These are phyloP conservation scores for Grallaria varia DNA, from an alignment of 2,113 vertebrate genomes.

Conservation along the genomic window DNA sequence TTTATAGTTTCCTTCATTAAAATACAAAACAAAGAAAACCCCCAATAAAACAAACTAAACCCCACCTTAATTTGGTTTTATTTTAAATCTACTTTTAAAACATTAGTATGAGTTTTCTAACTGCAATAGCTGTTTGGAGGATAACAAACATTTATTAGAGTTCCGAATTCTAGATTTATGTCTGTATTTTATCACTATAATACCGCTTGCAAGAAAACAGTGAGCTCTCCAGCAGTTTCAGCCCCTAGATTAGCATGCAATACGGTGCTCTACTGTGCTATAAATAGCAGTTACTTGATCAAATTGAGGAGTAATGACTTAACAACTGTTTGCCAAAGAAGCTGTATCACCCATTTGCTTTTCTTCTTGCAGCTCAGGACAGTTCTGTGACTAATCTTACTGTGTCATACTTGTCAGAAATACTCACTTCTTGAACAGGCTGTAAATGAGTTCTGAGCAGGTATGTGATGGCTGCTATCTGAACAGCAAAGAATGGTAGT, in stretches of 20 bases:
- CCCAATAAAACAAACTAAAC: neutral
- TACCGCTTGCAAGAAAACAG: neutral
- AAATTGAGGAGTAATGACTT: neutral
- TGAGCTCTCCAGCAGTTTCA: neutral
- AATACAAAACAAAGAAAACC: neutral
- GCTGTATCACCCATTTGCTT: neutral
- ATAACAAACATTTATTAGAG: neutral
- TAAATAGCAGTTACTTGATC: neutral
- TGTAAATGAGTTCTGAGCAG: conserved; percentile 84
- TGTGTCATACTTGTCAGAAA: neutral
- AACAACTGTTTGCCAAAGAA: neutral
- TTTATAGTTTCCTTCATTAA: neutral
- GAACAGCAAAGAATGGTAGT: conserved; percentile 91
- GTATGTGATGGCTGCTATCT: conserved; percentile 88
- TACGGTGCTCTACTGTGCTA: rapidly evolving
- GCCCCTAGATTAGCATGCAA: neutral
- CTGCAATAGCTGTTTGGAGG: neutral
- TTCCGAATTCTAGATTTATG: neutral
- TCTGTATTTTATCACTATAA: neutral
- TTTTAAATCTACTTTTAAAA: neutral
- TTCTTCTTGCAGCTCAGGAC: neutral
- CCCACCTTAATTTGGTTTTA: neutral
- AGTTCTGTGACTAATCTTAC: neutral
- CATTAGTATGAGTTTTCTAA: neutral
- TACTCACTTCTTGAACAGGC: conserved; percentile 80